These are phyloP conservation scores for Campylorhamphus procurvoides DNA, from an alignment of 2,113 vertebrate species.

Conservation along the genomic window DNA sequence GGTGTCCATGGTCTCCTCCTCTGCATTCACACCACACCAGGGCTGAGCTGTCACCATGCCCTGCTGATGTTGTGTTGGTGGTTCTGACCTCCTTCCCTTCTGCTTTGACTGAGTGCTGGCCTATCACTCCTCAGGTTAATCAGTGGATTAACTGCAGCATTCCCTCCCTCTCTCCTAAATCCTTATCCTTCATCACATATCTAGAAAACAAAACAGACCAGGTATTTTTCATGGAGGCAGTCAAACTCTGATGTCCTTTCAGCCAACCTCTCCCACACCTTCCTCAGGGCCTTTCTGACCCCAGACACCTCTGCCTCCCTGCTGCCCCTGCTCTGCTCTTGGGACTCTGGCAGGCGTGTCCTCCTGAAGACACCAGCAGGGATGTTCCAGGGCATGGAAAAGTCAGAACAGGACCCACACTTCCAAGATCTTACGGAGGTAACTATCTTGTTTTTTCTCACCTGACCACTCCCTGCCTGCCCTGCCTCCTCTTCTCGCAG, in stretches of 20 bases:
- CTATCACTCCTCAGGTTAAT: slow-evolving; percentile 52
- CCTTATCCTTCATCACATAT: slow-evolving; percentile 57
- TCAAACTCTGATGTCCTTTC: slow-evolving; percentile 33
- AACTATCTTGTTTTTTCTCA: background rate
- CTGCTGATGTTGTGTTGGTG: background rate
- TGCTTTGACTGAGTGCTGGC: slow-evolving; percentile 30
- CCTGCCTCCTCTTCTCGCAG: background rate
- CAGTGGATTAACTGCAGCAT: slow-evolving; percentile 54
- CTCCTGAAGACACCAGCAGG: background rate
- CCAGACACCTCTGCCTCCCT: background rate
- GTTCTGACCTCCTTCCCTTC: background rate
- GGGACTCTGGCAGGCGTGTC: background rate
- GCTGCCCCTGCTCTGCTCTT: background rate
- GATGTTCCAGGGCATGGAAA: background rate
- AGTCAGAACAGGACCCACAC: background rate
- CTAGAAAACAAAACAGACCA: slow-evolving; percentile 63
- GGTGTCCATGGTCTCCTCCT: background rate
- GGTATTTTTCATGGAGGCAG: slow-evolving; percentile 33
- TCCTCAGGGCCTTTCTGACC: background rate
- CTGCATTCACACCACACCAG: background rate
- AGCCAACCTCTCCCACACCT: slow-evolving; percentile 5
- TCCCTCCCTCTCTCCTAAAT: slow-evolving; percentile 48
- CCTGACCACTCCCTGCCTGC: background rate
- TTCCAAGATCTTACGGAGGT: background rate
- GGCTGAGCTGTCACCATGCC: background rate